Conservation (phyloP, 1,140 invertebrate genomes). For the Cydia pomonella region DNA sequence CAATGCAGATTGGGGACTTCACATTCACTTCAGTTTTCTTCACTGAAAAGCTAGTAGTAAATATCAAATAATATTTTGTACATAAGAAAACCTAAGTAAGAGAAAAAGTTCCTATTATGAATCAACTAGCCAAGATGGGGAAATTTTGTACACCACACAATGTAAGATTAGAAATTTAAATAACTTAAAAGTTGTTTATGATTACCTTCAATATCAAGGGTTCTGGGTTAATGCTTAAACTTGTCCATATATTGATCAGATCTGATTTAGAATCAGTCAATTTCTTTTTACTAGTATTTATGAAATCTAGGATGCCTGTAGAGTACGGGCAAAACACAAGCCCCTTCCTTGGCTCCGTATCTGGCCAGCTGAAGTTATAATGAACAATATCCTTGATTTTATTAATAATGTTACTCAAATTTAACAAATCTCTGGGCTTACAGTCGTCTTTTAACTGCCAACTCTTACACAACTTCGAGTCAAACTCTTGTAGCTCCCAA, state of each 20-base stretch:
- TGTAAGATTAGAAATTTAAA: too few relatives aligned
- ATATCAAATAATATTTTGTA: too few relatives aligned
- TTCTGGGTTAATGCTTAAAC: conserved; percentile 71
- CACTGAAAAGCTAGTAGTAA: too few relatives aligned
- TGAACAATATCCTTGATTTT: conserved; percentile 60
- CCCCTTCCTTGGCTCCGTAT: conserved; percentile 60
- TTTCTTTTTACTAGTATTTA: conserved; percentile 51
- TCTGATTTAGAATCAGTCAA: conserved; percentile 55
- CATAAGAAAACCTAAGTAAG: too few relatives aligned
- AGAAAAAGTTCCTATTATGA: too few relatives aligned
- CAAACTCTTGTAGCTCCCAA: conserved; percentile 65
- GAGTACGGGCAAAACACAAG: conserved; percentile 68
- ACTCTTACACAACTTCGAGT: conserved; percentile 58
- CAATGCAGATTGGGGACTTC: too few relatives aligned
- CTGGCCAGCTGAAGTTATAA: conserved; percentile 61
- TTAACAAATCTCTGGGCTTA: conserved; percentile 58
- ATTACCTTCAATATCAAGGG: conserved; percentile 69
- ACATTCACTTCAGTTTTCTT: too few relatives aligned
- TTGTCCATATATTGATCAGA: conserved; percentile 70
- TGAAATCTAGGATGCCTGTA: conserved; percentile 61
- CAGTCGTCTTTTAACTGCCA: conserved; percentile 57
- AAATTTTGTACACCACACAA: too few relatives aligned
- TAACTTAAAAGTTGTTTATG: conserved; percentile 8
- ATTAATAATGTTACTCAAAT: conserved; percentile 57
- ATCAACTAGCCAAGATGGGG: too few relatives aligned